These are phyloP conservation scores for Melanotaenia nigrans DNA, from an alignment of 2,797 vertebrate species.

Conservation along the genomic window DNA sequence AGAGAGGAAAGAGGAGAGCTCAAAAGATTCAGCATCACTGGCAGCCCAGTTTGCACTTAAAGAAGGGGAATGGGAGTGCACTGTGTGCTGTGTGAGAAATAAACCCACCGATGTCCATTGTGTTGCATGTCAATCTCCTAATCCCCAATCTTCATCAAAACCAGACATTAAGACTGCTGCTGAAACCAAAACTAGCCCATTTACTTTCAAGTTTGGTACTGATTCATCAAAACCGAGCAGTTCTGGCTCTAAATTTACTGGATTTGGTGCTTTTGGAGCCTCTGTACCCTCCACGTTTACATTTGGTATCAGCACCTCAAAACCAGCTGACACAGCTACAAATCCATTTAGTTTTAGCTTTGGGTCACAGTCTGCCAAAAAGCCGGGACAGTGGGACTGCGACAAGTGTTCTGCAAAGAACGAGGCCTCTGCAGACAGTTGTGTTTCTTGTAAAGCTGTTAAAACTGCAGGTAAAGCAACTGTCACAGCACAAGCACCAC, in stretches of 20 bases:
- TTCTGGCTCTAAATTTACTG: constrained; percentile 62
- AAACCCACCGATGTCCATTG: constrained; percentile 78
- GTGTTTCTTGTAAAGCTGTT: constrained; percentile 73
- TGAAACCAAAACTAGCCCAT: constrained; percentile 75
- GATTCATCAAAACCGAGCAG: constrained; percentile 63
- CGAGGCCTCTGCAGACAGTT: constrained; percentile 60
- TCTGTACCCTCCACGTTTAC: constrained; percentile 77
- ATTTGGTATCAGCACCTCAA: constrained; percentile 73
- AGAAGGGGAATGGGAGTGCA: constrained; percentile 89
- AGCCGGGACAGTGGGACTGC: constrained; percentile 72
- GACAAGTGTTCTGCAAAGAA: constrained; percentile 67
- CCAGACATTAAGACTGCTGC: constrained; percentile 44
- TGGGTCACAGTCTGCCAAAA: constrained; percentile 71
- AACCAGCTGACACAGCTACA: constrained; percentile 45
- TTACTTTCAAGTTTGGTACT: constrained; percentile 83
- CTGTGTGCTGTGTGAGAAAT: constrained; percentile 86
- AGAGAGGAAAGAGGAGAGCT: constrained; percentile 67
- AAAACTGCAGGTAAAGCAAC: constrained; percentile 66
- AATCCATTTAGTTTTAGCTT: constrained; percentile 66
- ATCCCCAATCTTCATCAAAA: constrained; percentile 77
- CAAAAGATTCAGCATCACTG: constrained; percentile 42
- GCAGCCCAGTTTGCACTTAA: constrained; percentile 85
- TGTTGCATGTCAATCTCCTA: constrained; percentile 81
- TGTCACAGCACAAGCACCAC: constrained; percentile 29
- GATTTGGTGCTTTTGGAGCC: constrained; percentile 77